Conservation (phyloP, 1,140 invertebrate species). For the Adelges cooleyi region DNA sequence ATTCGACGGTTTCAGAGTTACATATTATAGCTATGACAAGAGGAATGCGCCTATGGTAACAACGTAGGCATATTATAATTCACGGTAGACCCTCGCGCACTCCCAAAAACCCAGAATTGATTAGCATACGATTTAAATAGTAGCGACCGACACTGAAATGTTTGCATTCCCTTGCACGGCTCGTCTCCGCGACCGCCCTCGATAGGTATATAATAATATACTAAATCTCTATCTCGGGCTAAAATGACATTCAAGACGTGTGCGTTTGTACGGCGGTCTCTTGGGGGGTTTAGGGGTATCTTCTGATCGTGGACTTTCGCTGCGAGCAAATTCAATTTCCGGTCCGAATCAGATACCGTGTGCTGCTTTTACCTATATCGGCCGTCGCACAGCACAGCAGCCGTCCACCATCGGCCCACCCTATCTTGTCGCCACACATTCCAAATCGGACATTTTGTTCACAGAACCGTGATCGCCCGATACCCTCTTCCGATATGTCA, state of each 20-base stretch:
- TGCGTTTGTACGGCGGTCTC: slow-evolving; percentile 20
- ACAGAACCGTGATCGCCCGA: slow-evolving; percentile 22
- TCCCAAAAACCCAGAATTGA: slow-evolving; percentile 21
- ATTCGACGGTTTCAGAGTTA: too few species aligned
- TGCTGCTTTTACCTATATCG: slow-evolving; percentile 21
- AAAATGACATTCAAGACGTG: slow-evolving; percentile 25
- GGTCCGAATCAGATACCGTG: slow-evolving; percentile 27
- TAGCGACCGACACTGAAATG: background rate
- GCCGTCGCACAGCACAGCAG: slow-evolving; percentile 1
- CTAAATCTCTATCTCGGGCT: slow-evolving; percentile 10
- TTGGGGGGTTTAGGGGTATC: slow-evolving; percentile 22
- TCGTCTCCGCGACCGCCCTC: background rate
- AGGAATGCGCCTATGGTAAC: too few species aligned
- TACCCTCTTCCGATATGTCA: slow-evolving; percentile 13
- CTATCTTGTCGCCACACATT: background rate
- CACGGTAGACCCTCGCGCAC: too few species aligned
- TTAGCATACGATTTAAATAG: slow-evolving; percentile 26
- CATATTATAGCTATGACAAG: too few species aligned
- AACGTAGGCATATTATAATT: too few species aligned
- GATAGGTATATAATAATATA: too few species aligned
- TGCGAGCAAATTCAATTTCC: slow-evolving; percentile 27
- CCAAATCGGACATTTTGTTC: slow-evolving; percentile 23
- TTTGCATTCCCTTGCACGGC: background rate
- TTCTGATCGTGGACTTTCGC: slow-evolving; percentile 27
- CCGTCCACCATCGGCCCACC: background rate